Evolutionary conservation across 1,140 invertebrate species (phyloP), one percentile per base, ranked within the genome.

Genomic region (Cardiocondyla obscurior): DNA sequence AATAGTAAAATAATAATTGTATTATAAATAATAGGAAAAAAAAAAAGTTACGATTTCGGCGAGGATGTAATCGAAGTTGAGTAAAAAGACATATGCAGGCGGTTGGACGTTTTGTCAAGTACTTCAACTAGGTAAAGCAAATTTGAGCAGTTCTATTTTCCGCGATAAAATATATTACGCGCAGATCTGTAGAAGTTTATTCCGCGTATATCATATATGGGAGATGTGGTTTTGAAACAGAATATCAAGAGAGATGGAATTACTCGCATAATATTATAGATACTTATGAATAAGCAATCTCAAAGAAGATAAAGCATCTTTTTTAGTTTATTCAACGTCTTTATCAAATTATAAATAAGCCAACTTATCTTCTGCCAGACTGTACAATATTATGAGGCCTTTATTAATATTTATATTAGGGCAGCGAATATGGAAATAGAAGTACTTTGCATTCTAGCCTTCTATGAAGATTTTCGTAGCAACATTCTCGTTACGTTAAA

Each of bases 271-370:
- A 65, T 19, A 62, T 62, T 62, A 62, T 76, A 76, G 72, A 76
- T 22, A 76, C 22, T 76, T 44, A 16, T 77, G 22, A 77, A 77
- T 65, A 77, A 77, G 25, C 53, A n/a, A 77, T 30, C 3, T 77
- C 10, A 77, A 67, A 77, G 46, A 67, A 67, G 74, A 51, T 39
- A 30, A 33, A 51, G 28, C n/a, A 39, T 53, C 33, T 46, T 46
- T 76, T 69, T 79, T 69, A 53, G 16, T 79, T 55, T 79, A 30
- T 44, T 69, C 44, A 36, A 51, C 44, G 46, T 65, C 62, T 69
- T 67, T 79, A 69, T 65, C 74, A 19, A 77, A 67, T 77, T 77
- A 77, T 67, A 77, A 51, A 67, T 67, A 67, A 77, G 60, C 46
- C 60, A 77, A 77, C 58, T 67, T 67, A 77, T 77, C 46, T 36